Percentiles rank a stretch among this genome's conserved stretches.
These are phyloP conservation scores for Ictidomys tridecemlineatus DNA, from an alignment of 2,113 vertebrate species.

Conservation along the genomic window DNA sequence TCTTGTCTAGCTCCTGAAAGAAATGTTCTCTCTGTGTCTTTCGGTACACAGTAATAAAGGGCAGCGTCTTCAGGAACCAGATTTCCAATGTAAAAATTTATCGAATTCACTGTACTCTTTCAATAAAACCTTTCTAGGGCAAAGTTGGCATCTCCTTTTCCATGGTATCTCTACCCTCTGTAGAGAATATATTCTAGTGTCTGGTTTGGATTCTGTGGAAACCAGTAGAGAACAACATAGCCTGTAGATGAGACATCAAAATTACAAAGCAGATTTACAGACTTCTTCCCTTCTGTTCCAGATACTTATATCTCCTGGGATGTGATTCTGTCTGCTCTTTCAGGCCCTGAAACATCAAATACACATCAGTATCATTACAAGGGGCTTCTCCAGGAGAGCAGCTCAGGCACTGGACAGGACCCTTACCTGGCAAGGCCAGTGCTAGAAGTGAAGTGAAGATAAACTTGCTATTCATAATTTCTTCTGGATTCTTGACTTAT, in stretches of 20 bases:
- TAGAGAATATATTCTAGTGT: slow-evolving; percentile 37
- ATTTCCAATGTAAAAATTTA: neutral
- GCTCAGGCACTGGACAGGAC: neutral
- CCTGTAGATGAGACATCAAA: fast-evolving
- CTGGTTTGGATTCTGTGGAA: slow-evolving; percentile 22
- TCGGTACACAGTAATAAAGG: slow-evolving; percentile 23
- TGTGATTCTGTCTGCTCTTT: slow-evolving; percentile 20
- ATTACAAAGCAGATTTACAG: neutral
- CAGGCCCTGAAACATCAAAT: slow-evolving; percentile 49
- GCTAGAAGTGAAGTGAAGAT: slow-evolving; percentile 30
- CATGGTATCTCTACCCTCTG: neutral
- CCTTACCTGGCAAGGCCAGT: slow-evolving; percentile 45
- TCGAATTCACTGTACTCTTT: neutral
- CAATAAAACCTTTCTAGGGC: slow-evolving; percentile 46
- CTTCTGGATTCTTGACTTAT: neutral
- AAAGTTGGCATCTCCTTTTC: slow-evolving; percentile 46
- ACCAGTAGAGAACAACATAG: neutral
- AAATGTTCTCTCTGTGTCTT: neutral
- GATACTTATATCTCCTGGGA: neutral
- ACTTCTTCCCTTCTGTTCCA: neutral
- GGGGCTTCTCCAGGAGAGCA: neutral
- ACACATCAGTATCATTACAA: neutral
- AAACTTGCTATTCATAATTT: neutral
- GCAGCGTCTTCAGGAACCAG: neutral
- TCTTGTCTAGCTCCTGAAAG: neutral